A percentile compares a stretch with the other conserved stretches of the same genome.
phyloP scores from a whole-genome alignment of 2,797 vertebrate species.

The Chelon auratus region DNA sequence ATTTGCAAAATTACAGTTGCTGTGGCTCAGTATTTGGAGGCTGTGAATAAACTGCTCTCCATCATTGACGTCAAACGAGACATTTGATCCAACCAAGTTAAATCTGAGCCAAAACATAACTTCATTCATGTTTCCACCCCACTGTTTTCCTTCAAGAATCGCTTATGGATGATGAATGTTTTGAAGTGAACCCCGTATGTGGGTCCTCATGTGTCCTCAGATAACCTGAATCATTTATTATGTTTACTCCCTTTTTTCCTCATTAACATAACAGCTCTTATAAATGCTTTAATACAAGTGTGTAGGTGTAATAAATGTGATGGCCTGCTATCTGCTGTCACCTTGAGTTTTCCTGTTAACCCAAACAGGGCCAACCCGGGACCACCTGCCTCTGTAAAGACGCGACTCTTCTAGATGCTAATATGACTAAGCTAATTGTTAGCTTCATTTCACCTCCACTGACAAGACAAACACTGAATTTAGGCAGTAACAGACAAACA shows the following conservation, averaged over 20 bases:
- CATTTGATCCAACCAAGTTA: not conserved
- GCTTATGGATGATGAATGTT: not conserved
- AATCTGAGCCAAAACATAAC: not conserved
- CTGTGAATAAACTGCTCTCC: not conserved
- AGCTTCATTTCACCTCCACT: not conserved
- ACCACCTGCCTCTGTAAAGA: not conserved
- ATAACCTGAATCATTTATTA: constrained; percentile 45
- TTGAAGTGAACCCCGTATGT: not conserved
- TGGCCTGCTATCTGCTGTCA: constrained; percentile 5
- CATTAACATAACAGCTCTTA: not conserved
- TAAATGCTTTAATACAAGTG: too few species aligned
- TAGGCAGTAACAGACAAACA: not conserved
- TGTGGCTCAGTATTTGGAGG: not conserved
- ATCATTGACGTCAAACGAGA: not conserved
- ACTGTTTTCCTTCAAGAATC: too few species aligned
- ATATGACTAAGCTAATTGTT: constrained; percentile 19
- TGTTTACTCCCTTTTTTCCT: not conserved
- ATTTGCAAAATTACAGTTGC: not conserved
- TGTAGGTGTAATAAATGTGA: not conserved
- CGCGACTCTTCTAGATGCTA: constrained; percentile 33
- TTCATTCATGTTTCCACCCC: too few species aligned
- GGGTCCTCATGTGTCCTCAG: constrained; percentile 55
- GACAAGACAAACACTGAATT: not conserved
- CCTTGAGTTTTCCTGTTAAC: constrained; percentile 26
- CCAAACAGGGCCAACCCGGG: not conserved